A percentile compares a stretch with the other conserved stretches of the same genome.
Evolutionary conservation across 2,113 vertebrate genomes (phyloP).

Genomic region (Hypomesus transpacificus): DNA sequence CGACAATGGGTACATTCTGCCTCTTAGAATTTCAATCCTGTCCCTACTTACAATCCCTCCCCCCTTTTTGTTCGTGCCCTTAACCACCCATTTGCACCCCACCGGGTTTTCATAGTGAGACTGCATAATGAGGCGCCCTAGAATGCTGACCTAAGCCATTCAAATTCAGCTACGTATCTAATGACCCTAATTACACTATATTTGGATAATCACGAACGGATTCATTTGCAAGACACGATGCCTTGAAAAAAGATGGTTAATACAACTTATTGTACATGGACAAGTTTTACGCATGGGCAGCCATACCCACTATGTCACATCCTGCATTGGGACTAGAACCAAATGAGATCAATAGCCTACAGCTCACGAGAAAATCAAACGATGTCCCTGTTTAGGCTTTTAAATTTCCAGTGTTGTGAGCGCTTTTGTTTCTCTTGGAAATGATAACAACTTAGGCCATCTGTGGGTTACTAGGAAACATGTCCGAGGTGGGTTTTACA

Average conservation of each 20-base stretch:
- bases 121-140: constrained; percentile 74
- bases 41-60: constrained; percentile 53
- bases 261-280: constrained; percentile 28
- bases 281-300: neutral
- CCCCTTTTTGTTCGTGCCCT: constrained; percentile 62
- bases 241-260: constrained; percentile 16
- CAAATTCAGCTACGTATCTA: constrained; percentile 67
- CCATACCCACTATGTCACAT: too few relatives aligned
- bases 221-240: constrained; percentile 46
- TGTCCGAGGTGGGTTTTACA: too few relatives aligned
- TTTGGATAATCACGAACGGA: constrained; percentile 49
- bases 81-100: constrained; percentile 64
- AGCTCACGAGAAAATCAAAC: too few relatives aligned
- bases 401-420: too few relatives aligned
- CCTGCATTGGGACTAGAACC: too few relatives aligned
- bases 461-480: too few relatives aligned
- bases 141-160: constrained; percentile 55
- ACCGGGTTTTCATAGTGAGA: constrained; percentile 57
- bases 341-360: too few relatives aligned
- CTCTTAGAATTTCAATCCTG: constrained; percentile 65
- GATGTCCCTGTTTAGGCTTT: too few relatives aligned
- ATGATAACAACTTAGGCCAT: too few relatives aligned
- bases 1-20: constrained; percentile 55
- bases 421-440: too few relatives aligned
- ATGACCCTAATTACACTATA: constrained; percentile 71